Percentiles rank a stretch among this genome's conserved stretches.
phyloP scores from a whole-genome alignment of 2,888 invertebrate genomes.

The Teleiodes luculella region DNA sequence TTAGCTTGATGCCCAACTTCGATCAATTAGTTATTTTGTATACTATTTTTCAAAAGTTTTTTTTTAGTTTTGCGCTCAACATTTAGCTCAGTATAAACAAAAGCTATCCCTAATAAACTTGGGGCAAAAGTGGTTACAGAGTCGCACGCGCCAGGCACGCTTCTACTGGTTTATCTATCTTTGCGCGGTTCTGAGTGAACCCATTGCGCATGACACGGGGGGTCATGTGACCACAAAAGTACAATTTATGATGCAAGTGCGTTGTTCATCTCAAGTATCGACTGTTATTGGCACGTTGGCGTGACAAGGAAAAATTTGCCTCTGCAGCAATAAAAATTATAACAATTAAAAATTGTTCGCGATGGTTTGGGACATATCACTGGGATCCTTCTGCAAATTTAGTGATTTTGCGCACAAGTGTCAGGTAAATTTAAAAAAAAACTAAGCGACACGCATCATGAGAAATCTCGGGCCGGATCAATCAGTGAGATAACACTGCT shows the following conservation, averaged over 20 bases:
- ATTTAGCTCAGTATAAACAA: too few species aligned
- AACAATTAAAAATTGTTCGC: not conserved
- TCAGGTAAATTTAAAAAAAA: too few species aligned
- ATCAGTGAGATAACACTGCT: too few species aligned
- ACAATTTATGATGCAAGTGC: slow-evolving; percentile 11
- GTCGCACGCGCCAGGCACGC: slow-evolving; percentile 63
- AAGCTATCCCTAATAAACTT: not conserved
- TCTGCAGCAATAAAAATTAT: not conserved
- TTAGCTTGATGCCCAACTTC: too few species aligned
- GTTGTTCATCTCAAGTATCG: not conserved
- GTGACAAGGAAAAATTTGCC: not conserved
- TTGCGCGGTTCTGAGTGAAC: slow-evolving; percentile 29
- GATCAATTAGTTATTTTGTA: too few species aligned
- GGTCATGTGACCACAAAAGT: slow-evolving; percentile 4
- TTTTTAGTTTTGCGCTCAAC: too few species aligned
- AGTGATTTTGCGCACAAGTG: too few species aligned
- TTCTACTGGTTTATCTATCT: slow-evolving; percentile 47
- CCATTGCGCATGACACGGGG: slow-evolving; percentile 43
- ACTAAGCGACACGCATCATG: too few species aligned
- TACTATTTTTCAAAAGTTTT: too few species aligned
- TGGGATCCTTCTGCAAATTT: too few species aligned
- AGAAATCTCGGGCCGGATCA: too few species aligned
- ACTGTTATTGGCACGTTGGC: not conserved
- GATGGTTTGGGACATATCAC: too few species aligned
- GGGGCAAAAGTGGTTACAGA: slow-evolving; percentile 5